Evolutionary conservation across 2,888 invertebrate species (phyloP).

Genomic region (Polietes domitor): DNA sequence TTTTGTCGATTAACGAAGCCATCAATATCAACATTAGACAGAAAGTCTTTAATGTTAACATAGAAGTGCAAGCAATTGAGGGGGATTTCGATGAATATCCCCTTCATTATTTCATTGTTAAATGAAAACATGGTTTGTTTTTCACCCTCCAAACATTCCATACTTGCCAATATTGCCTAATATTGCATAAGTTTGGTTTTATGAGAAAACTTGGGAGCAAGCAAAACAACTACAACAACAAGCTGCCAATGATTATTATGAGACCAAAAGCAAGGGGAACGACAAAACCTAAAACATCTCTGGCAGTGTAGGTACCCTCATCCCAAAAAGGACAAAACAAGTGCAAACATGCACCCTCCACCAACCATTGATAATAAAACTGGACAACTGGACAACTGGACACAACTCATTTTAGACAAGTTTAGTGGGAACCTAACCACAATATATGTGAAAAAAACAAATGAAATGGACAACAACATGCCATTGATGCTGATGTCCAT

Average conservation of each 20-base stretch:
- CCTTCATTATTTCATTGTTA: no score
- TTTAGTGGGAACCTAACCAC: not conserved
- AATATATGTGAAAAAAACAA: conserved; percentile 31
- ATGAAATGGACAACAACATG: conserved; percentile 14
- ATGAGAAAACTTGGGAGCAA: not conserved
- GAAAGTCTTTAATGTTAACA: no score
- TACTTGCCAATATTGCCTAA: no score
- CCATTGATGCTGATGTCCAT: no score
- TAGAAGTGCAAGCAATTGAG: no score
- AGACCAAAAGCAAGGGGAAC: not conserved
- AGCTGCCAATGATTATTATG: not conserved
- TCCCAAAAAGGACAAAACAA: conserved; percentile 51
- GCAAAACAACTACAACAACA: not conserved
- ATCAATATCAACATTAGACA: no score
- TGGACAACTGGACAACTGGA: conserved; percentile 29
- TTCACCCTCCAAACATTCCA: no score
- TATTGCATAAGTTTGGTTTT: not conserved
- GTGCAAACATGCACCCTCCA: conserved; percentile 39
- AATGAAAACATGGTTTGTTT: no score
- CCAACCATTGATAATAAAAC: conserved; percentile 30
- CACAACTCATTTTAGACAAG: not conserved
- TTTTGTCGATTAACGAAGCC: no score
- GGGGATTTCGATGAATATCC: no score
- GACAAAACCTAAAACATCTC: not conserved
- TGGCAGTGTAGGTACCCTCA: not conserved